Conservation (phyloP, 2,888 invertebrate genomes). For the Chydorus sphaericus region DNA sequence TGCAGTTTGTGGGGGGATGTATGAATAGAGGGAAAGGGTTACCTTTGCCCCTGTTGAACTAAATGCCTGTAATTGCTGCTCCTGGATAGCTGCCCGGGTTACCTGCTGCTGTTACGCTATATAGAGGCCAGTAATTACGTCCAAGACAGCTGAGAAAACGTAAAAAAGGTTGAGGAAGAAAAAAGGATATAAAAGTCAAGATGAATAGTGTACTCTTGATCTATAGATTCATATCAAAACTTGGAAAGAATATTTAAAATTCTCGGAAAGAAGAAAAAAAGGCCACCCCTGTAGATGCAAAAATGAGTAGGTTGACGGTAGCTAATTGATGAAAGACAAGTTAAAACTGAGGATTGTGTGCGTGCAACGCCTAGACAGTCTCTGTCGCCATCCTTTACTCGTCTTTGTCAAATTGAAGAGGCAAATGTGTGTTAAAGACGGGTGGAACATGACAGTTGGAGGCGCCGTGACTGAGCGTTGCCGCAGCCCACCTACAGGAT, state of each 20-base stretch:
- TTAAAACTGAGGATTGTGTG: background rate
- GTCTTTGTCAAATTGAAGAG: background rate
- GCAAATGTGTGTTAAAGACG: constrained; percentile 4
- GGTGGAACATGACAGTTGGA: constrained; percentile 1
- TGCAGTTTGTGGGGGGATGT: background rate
- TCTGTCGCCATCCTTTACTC: background rate
- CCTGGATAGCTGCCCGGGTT: background rate
- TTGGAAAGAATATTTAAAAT: too few relatives aligned
- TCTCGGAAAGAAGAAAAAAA: too few relatives aligned
- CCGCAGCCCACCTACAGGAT: background rate
- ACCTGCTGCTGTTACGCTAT: background rate
- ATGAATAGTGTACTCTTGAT: too few relatives aligned
- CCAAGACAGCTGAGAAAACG: background rate
- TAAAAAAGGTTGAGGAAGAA: background rate
- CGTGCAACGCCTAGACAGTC: background rate
- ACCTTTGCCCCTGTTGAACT: background rate
- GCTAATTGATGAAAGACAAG: background rate
- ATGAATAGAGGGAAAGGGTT: background rate
- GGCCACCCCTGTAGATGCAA: too few relatives aligned
- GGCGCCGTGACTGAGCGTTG: background rate
- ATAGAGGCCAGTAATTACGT: background rate
- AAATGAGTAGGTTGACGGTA: background rate
- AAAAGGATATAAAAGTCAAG: too few relatives aligned
- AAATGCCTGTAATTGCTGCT: background rate
- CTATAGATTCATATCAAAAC: too few relatives aligned